Conservation (phyloP, 1,140 invertebrate species). For the Platyura marginata region DNA sequence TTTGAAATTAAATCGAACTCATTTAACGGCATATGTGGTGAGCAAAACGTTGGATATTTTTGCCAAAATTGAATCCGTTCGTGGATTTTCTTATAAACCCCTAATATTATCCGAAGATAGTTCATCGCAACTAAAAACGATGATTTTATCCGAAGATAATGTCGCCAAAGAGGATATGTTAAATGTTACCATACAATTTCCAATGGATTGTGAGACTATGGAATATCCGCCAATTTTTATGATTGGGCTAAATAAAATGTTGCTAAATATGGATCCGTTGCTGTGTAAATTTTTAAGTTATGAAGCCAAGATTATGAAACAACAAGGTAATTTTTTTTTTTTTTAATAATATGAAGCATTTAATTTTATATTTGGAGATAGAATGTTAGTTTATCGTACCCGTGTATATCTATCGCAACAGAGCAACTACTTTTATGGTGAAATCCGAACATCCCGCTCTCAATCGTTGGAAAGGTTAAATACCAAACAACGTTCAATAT, state of each 20-base stretch:
- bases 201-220: not conserved
- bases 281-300: not conserved
- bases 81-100: not conserved
- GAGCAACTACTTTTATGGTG: no score
- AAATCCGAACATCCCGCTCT: no score
- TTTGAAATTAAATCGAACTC: not conserved
- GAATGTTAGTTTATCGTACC: no score
- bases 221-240: slow-evolving; percentile 2
- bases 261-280: not conserved
- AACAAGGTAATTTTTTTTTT: not conserved
- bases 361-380: no score
- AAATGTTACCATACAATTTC: not conserved
- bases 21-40: no score
- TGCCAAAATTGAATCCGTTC: not conserved
- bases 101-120: not conserved
- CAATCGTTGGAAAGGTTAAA: no score
- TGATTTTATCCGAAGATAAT: not conserved
- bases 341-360: no score
- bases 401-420: no score
- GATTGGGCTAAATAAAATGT: not conserved
- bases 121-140: not conserved
- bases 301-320: not conserved
- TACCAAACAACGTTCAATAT: no score
- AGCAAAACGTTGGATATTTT: not conserved
- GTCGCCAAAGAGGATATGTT: not conserved